Percentiles rank a stretch among this genome's conserved stretches.
Conservation (phyloP, 2,113 vertebrate species). For the Genyomyrus donnyi region DNA sequence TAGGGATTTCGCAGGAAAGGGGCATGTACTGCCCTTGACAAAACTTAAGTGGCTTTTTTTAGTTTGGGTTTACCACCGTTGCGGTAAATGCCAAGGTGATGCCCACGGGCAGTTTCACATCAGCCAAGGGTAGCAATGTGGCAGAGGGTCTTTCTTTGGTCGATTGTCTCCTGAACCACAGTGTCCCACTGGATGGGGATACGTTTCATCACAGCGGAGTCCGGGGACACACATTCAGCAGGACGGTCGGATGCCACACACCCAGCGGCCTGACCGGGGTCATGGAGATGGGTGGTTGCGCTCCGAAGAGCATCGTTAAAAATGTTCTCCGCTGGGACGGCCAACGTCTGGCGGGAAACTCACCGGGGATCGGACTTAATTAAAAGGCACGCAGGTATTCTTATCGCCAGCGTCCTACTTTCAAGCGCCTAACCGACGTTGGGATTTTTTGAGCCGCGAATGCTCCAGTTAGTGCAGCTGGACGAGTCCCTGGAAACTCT, state of each 20-base stretch:
- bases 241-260: not conserved
- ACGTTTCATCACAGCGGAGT: not conserved
- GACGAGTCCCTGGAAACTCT: not conserved
- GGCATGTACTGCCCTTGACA: not conserved
- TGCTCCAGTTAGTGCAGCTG: not conserved
- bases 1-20: no score
- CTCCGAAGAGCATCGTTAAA: not conserved
- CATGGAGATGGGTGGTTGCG: not conserved
- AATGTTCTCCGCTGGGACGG: not conserved
- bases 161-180: not conserved
- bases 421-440: not conserved
- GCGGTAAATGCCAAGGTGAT: not conserved
- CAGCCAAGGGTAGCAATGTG: not conserved
- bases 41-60: not conserved
- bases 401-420: conserved; percentile 22
- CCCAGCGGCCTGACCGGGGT: not conserved
- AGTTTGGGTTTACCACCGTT: not conserved
- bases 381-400: conserved; percentile 24
- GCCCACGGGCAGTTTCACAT: not conserved
- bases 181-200: not conserved
- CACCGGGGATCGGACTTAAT: conserved; percentile 27
- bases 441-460: not conserved
- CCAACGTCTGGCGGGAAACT: not conserved
- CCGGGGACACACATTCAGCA: not conserved
- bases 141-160: not conserved